These are phyloP conservation scores for Dendrolimus punctatus DNA, from an alignment of 1,140 invertebrate species.

Conservation along the genomic window DNA sequence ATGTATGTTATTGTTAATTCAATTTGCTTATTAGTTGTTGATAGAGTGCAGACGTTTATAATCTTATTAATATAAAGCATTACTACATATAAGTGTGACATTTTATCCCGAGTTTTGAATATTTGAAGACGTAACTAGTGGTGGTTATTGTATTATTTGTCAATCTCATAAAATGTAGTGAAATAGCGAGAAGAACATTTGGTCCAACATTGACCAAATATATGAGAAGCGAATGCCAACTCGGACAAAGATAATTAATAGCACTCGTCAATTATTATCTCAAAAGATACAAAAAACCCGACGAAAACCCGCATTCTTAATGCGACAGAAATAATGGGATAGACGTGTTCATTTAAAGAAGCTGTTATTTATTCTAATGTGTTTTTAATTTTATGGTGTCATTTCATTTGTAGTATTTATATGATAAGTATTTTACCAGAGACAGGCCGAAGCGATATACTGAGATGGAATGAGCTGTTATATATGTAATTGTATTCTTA, in stretches of 20 bases:
- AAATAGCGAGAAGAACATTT: constrained; percentile 1
- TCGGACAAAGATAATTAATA: constrained; percentile 21
- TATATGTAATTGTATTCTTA: no score
- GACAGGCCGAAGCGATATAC: no score
- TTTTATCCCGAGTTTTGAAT: no score
- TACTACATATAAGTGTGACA: no score
- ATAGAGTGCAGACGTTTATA: background rate
- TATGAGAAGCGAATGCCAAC: constrained; percentile 6
- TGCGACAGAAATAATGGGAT: constrained; percentile 18
- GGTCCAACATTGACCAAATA: constrained; percentile 11
- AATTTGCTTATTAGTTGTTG: background rate
- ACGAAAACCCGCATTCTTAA: constrained; percentile 18
- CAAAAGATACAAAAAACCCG: constrained; percentile 19
- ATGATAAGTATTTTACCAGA: no score
- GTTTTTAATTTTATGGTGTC: background rate
- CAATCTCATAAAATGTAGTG: no score
- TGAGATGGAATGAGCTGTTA: no score
- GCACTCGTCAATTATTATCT: constrained; percentile 26
- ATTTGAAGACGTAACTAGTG: no score
- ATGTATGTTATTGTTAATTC: constrained; percentile 4
- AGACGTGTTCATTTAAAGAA: constrained; percentile 29
- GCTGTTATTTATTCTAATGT: constrained; percentile 4
- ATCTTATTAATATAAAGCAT: no score
- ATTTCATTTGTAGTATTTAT: background rate
- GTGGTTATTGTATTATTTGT: no score